These are phyloP conservation scores for Drosophila nigricruria DNA, from an alignment of 2,888 invertebrate genomes.

Conservation along the genomic window DNA sequence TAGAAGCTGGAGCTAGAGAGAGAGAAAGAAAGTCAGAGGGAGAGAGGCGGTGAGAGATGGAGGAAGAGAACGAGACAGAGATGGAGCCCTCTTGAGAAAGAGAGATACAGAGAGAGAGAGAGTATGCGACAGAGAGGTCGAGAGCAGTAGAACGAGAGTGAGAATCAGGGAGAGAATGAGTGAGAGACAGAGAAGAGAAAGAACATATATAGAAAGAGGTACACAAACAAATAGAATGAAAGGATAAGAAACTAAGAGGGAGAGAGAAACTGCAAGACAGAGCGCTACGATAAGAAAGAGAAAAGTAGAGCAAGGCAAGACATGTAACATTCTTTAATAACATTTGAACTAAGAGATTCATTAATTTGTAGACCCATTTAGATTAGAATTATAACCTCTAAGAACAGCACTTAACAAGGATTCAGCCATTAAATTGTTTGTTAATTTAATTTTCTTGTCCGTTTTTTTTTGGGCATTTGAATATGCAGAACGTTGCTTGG, in stretches of 20 bases:
- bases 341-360: neutral
- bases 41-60: neutral
- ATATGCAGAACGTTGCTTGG: constrained; percentile 1
- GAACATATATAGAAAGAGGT: neutral
- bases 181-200: neutral
- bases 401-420: neutral
- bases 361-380: neutral
- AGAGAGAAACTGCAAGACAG: neutral
- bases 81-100: neutral
- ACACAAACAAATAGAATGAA: too few relatives aligned
- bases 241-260: neutral
- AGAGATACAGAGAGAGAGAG: neutral
- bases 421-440: constrained; percentile 10
- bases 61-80: neutral
- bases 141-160: neutral
- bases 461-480: neutral
- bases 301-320: neutral
- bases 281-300: neutral
- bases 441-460: constrained; percentile 18
- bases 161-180: neutral
- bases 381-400: neutral
- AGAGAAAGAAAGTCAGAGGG: neutral
- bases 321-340: neutral
- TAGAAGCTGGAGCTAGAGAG: too few relatives aligned
- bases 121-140: neutral